A percentile compares a stretch with the other conserved stretches of the same genome.
Conservation (phyloP, 2,113 vertebrate species). For the Entomyzon cyanotis region DNA sequence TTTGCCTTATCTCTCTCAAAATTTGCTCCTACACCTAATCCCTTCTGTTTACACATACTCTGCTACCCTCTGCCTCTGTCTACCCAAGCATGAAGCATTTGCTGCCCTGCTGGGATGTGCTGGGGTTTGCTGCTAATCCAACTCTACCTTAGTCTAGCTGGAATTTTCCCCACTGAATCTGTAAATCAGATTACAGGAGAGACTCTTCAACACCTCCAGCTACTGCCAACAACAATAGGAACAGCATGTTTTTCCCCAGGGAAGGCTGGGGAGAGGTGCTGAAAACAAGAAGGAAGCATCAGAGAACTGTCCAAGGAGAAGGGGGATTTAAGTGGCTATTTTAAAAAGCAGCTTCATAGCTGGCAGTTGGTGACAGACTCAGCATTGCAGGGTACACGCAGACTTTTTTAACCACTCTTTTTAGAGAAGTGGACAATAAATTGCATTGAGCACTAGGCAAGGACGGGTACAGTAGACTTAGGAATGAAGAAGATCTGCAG, state of each 20-base stretch:
- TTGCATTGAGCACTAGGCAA: background rate
- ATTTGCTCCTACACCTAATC: background rate
- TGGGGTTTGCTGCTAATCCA: slow-evolving; percentile 9
- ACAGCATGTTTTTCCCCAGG: background rate
- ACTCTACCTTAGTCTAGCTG: background rate
- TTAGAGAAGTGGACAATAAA: background rate
- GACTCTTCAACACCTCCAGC: background rate
- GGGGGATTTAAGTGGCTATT: background rate
- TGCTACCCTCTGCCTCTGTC: background rate
- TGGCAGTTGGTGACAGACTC: background rate
- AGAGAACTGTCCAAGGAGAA: background rate
- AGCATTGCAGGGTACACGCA: background rate
- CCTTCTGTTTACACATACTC: background rate
- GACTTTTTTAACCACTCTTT: background rate
- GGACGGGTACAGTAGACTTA: background rate
- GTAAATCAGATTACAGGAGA: slow-evolving; percentile 12
- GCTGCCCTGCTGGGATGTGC: background rate
- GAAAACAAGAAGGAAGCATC: background rate
- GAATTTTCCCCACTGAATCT: slow-evolving; percentile 21
- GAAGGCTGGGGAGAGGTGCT: background rate
- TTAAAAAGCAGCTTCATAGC: background rate
- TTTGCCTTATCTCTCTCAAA: background rate
- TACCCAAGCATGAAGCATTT: background rate
- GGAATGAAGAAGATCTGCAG: background rate
- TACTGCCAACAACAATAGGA: background rate